Percentiles rank a stretch among this genome's conserved stretches.
Conservation (phyloP, 1,140 invertebrate genomes). For the Cardiocondyla obscurior region DNA sequence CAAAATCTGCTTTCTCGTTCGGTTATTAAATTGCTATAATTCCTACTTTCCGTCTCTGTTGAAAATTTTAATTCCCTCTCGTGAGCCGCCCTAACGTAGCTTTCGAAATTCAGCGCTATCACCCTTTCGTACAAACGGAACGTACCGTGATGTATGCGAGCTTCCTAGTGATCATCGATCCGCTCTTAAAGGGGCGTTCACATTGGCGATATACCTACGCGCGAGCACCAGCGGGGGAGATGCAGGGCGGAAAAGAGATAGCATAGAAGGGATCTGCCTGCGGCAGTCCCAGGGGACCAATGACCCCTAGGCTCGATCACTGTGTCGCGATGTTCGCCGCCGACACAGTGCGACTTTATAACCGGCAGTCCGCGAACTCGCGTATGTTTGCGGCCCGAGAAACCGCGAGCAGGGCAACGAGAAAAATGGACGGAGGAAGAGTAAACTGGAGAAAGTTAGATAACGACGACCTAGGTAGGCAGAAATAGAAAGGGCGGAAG, state of each 20-base stretch:
- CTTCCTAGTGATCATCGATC: constrained; percentile 60
- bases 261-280: constrained; percentile 34
- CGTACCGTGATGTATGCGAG: background rate
- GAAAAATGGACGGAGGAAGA: constrained; percentile 27
- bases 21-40: background rate
- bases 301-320: constrained; percentile 55
- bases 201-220: constrained; percentile 14
- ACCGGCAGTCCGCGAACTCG: constrained; percentile 26
- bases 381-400: background rate
- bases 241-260: constrained; percentile 37
- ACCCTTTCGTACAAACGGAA: background rate
- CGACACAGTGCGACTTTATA: constrained; percentile 40
- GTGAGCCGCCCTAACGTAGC: background rate
- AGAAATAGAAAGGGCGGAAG: constrained; percentile 11
- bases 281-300: constrained; percentile 56
- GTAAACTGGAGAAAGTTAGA: constrained; percentile 4
- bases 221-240: background rate
- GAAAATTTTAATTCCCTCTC: background rate
- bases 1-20: background rate
- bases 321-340: constrained; percentile 51
- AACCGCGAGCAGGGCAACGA: background rate
- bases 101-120: background rate
- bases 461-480: background rate
- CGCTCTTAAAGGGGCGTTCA: constrained; percentile 61
- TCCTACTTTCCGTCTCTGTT: too few relatives aligned